Conservation (phyloP, 2,888 invertebrate species). For the Xanthia icteritia region DNA sequence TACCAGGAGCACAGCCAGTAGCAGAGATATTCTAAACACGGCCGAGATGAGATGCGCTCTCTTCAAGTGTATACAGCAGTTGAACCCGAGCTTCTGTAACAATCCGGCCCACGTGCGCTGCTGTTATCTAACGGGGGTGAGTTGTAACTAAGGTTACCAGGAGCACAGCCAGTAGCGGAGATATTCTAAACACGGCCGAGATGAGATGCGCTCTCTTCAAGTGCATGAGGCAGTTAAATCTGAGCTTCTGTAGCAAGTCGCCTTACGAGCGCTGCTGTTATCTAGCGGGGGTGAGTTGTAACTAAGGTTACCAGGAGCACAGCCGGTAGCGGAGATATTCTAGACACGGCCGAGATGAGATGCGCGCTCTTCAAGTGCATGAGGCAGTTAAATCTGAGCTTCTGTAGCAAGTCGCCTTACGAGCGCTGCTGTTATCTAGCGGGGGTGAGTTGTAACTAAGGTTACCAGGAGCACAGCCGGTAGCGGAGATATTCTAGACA, state of each 20-base stretch:
- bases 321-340: no score
- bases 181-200: no score
- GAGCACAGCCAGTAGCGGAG: no score
- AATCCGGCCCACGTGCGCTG: slow-evolving; percentile 82
- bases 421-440: slow-evolving; percentile 86
- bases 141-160: slow-evolving; percentile 34
- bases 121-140: slow-evolving; percentile 86
- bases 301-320: background rate
- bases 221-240: slow-evolving; percentile 74
- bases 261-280: slow-evolving; percentile 85
- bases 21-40: no score
- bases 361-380: slow-evolving; percentile 59
- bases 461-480: no score
- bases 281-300: slow-evolving; percentile 81
- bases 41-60: slow-evolving; percentile 9
- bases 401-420: slow-evolving; percentile 77
- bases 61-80: slow-evolving; percentile 71
- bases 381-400: slow-evolving; percentile 75
- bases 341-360: no score
- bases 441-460: slow-evolving; percentile 74
- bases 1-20: no score
- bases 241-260: slow-evolving; percentile 75
- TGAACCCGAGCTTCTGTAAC: slow-evolving; percentile 75
- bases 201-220: slow-evolving; percentile 29
- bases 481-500: no score